phyloP scores from a whole-genome alignment of 2,797 vertebrate species.

The Gymnothorax javanicus region DNA sequence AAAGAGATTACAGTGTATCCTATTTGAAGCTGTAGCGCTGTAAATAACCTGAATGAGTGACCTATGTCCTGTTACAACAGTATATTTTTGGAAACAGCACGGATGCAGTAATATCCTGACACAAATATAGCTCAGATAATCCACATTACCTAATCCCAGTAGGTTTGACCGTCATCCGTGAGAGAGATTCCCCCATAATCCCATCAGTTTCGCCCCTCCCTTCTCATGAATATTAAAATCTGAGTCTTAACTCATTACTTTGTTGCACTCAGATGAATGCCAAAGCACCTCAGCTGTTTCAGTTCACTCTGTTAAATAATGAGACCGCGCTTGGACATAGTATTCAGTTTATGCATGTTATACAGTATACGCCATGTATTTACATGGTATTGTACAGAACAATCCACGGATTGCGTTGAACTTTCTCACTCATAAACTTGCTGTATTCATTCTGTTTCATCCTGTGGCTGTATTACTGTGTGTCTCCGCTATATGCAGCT shows the following conservation, averaged over 20 bases:
- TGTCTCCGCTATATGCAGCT: background rate
- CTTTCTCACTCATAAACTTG: background rate
- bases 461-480: background rate
- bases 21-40: constrained; percentile 15
- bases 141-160: constrained; percentile 7
- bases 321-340: background rate
- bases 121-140: background rate
- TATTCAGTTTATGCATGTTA: background rate
- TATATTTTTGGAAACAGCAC: constrained; percentile 52
- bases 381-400: background rate
- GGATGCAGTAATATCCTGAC: constrained; percentile 22
- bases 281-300: background rate
- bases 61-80: constrained; percentile 42
- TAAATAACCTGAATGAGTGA: constrained; percentile 24
- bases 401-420: background rate
- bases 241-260: background rate
- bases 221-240: background rate
- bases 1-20: constrained; percentile 1
- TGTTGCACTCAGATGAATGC: background rate
- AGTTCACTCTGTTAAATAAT: background rate
- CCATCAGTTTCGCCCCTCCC: background rate
- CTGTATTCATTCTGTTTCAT: background rate
- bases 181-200: background rate
- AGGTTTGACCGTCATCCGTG: background rate
- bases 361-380: background rate